These are phyloP conservation scores for Cnemophilus loriae DNA, from an alignment of 2,113 vertebrate genomes.

Conservation along the genomic window DNA sequence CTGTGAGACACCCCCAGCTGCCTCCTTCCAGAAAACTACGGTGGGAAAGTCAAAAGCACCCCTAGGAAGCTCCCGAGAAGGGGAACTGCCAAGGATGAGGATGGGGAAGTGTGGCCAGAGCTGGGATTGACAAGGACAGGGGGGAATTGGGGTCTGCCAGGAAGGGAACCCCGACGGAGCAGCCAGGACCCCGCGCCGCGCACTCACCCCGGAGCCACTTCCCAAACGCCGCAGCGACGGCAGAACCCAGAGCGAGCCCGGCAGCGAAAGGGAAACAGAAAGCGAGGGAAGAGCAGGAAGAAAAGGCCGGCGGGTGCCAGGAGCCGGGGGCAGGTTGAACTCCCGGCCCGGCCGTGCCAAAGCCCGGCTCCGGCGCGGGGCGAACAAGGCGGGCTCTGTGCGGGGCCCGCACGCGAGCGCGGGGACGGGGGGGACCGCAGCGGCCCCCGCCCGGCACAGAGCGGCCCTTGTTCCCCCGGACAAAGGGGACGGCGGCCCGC, in stretches of 20 bases:
- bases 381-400: slow-evolving; percentile 58
- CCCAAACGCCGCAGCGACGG: not conserved
- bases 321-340: not conserved
- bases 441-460: slow-evolving; percentile 27
- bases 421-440: not conserved
- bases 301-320: slow-evolving; percentile 22
- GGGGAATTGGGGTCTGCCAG: slow-evolving; percentile 1
- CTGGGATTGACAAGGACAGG: not conserved
- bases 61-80: not conserved
- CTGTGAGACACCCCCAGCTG: not conserved
- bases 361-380: not conserved
- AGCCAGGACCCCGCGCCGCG: fast-evolving
- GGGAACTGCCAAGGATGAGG: not conserved
- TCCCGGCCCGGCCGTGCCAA: not conserved
- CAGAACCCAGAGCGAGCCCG: not conserved
- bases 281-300: not conserved
- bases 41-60: not conserved
- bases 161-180: not conserved
- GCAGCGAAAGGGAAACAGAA: not conserved
- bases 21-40: not conserved
- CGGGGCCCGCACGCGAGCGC: not conserved
- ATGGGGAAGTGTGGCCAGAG: not conserved
- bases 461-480: slow-evolving; percentile 61
- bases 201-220: not conserved
- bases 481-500: slow-evolving; percentile 50